Evolutionary conservation across 2,797 vertebrate genomes (phyloP), one percentile per base, ranked within the genome.

Genomic region (Poecilia picta): DNA sequence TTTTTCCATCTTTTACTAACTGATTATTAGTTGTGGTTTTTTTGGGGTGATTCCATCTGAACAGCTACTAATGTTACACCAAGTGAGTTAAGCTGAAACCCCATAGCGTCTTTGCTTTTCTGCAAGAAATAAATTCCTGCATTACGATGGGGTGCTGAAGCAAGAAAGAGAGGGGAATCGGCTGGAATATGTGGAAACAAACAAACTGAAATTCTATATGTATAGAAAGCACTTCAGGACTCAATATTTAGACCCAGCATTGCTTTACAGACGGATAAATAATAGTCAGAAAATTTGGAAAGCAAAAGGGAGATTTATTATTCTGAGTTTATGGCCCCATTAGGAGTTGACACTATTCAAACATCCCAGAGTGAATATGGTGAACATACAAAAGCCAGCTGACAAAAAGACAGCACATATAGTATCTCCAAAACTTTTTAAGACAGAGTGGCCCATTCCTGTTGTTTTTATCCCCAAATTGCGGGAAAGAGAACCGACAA

Each of bases 291-390:
- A 80, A 76, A 90, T 88, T 88, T 89, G 62, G 72, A 76, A 51
- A 66, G 73, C 75, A 79, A 91, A 89, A 89, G 76, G 72, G 81
- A 81, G 75, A 73, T 93, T 93, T 90, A 88, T 81, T 85, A 76
- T 81, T 72, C 68, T 59, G 78, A 68, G 82, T 93, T 92, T 87
- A 90, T 78, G 89, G 87, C 81, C 86, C 81, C 76, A 88, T 81
- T 75, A 87, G 91, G 80, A 51, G 81, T 82, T 91, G 84, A 88
- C 85, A 89, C 85, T 74, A 76, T 5, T 16, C 89, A 85, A 93
- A 88, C 85, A 71, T 72, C 87, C 72, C 73, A n/a, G 77, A 81
- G 86, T 72, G 86, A 84, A 83, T 81, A 90, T 79, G 86, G 41
- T 4, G 8, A 87, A 89, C 79, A 83, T 82, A 74, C 77, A 81